Base-by-base conservation (phyloP, 2,888 invertebrate species). In the Doris montereyensis region DNA sequence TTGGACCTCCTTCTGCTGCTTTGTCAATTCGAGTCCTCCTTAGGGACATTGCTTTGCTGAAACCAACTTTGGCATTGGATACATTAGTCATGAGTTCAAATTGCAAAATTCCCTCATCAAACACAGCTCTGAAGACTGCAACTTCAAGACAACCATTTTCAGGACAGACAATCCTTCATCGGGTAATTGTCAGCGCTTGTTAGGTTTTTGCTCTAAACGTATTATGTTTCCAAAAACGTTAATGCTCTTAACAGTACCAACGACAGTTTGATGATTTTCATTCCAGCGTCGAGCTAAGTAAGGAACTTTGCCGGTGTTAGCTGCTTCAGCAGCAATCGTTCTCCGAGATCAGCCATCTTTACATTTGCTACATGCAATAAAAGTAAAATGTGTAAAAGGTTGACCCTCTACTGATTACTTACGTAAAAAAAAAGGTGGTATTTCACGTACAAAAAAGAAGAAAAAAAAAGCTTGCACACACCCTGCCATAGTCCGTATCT, bases 71-170 rank as follows among this genome's bases (percentile, higher is more conserved):
- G 3, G 96, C 96, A 93, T 96, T 96, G 62, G 96, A 95, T 1
- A 94, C 93, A 76, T 91, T 92, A 91, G 95, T 95, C 95, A 97
- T 95, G 73, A 98, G 92, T 85, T 96, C 95, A 0, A 94, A 92
- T 90, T 97, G 97, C 0, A 93, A 80, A 70, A 96, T 94, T 3
- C 97, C 97, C 0, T 93, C 93, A 13, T 87, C 82, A 1, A 97
- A 96, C 68, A 99, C 93, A 77, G 94, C 94, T 85, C 94, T 93
- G 91, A 94, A 99, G 13, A 99, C 93, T 0, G 94, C 92, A 62
- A 96, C 98, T 92, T 99, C 99, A 90, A 99, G 97, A 89, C 98
- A 98, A 1, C 99, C 99, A 85, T 95, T 94, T 72, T 94, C 24
- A 94, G 94, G 2, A 98, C 94, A 65, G 93, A 92, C 84, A 93